phyloP scores from a whole-genome alignment of 1,140 invertebrate genomes.

The Homalodisca vitripennis region DNA sequence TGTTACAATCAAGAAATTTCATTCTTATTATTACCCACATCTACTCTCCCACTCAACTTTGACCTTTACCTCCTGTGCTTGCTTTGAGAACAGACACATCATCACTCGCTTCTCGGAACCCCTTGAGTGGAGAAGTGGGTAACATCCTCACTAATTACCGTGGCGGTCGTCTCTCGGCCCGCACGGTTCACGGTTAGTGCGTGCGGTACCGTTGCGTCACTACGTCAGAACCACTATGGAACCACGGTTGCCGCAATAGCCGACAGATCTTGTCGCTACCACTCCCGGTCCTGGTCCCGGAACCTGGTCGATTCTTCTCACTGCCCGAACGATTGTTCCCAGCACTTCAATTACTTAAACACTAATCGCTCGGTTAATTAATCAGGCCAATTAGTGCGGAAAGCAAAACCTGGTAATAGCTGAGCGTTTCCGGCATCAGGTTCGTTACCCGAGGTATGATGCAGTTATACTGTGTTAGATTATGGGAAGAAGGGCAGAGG shows the following conservation, averaged over 20 bases:
- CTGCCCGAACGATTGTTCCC: background rate
- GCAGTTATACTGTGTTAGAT: background rate
- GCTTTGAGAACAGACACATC: background rate
- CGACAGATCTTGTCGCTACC: background rate
- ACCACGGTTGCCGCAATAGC: background rate
- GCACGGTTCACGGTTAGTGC: background rate
- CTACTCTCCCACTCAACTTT: no score
- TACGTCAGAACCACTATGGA: background rate
- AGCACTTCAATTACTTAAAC: background rate
- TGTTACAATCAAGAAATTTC: no score
- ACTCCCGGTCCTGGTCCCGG: no score
- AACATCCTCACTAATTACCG: slow-evolving; percentile 8
- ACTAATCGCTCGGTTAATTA: background rate
- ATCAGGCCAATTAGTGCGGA: background rate
- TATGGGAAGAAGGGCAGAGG: background rate
- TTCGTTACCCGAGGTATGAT: background rate
- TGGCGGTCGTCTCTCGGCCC: background rate
- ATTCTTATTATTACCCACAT: no score
- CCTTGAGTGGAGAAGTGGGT: background rate
- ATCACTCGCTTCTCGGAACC: background rate
- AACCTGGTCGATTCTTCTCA: slow-evolving; percentile 4
- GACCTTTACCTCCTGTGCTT: no score
- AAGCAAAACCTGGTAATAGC: background rate
- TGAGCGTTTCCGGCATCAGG: background rate
- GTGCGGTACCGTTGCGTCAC: background rate